These are phyloP conservation scores for Drosophila gaucha DNA, from an alignment of 2,888 invertebrate genomes.

Conservation along the genomic window DNA sequence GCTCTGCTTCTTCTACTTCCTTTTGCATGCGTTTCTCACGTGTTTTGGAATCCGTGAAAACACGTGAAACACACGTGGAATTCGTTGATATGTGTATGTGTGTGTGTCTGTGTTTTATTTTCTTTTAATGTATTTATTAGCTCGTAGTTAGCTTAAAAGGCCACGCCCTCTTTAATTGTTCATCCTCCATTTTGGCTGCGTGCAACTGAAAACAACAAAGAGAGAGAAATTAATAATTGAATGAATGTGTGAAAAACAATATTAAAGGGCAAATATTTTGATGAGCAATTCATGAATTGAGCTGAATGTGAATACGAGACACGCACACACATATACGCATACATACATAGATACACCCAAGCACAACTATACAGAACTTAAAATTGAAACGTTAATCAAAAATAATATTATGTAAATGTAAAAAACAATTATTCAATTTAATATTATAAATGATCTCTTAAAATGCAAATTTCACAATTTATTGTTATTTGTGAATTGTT, in stretches of 20 bases:
- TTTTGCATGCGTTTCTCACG: slow-evolving; percentile 30
- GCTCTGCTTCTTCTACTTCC: background rate
- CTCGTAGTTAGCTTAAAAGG: slow-evolving; percentile 61
- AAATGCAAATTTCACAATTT: too few relatives aligned
- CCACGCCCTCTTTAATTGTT: slow-evolving; percentile 41
- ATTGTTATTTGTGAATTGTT: too few relatives aligned
- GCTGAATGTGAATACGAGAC: background rate
- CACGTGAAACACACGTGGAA: slow-evolving; percentile 56
- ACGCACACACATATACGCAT: background rate
- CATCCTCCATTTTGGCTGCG: slow-evolving; percentile 41
- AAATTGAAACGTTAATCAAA: too few relatives aligned
- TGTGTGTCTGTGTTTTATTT: background rate
- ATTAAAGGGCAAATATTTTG: background rate
- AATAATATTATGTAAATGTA: too few relatives aligned
- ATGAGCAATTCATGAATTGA: slow-evolving; percentile 1
- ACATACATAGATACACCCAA: too few relatives aligned
- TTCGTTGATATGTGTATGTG: slow-evolving; percentile 69
- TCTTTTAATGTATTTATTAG: slow-evolving; percentile 38
- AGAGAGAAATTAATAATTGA: background rate
- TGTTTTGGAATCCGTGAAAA: slow-evolving; percentile 49
- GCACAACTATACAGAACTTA: too few relatives aligned
- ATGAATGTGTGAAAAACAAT: background rate
- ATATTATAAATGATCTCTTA: too few relatives aligned
- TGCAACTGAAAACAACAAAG: slow-evolving; percentile 49
- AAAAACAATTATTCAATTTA: too few relatives aligned